These are phyloP conservation scores for Arrhamphus sclerolepis DNA, from an alignment of 2,797 vertebrate genomes.

Conservation along the genomic window DNA sequence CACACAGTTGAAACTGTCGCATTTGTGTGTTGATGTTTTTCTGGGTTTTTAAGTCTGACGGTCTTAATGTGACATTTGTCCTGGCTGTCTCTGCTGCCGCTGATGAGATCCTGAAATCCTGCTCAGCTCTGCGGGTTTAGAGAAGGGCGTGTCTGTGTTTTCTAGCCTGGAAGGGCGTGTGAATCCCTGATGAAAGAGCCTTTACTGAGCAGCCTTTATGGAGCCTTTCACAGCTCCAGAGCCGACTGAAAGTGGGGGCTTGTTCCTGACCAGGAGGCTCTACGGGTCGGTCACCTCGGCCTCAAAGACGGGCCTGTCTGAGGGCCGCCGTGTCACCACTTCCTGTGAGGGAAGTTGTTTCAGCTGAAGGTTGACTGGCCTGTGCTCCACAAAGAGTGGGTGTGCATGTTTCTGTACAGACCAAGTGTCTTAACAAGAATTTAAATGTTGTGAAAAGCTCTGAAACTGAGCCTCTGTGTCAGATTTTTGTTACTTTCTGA, in stretches of 20 bases:
- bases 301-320: slow-evolving; percentile 67
- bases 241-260: slow-evolving; percentile 57
- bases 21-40: slow-evolving; percentile 11
- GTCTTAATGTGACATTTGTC: slow-evolving; percentile 4
- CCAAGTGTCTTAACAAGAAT: slow-evolving; percentile 10
- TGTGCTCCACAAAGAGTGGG: slow-evolving; percentile 23
- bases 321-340: slow-evolving; percentile 58
- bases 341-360: slow-evolving; percentile 74
- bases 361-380: slow-evolving; percentile 54
- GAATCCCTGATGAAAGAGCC: slow-evolving; percentile 60
- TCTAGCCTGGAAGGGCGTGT: slow-evolving; percentile 51
- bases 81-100: slow-evolving; percentile 1
- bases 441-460: slow-evolving; percentile 7
- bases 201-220: slow-evolving; percentile 63
- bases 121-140: slow-evolving; percentile 39
- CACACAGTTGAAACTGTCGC: slow-evolving; percentile 6
- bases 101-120: slow-evolving; percentile 19
- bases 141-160: slow-evolving; percentile 71
- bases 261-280: slow-evolving; percentile 56
- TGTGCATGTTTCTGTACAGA: slow-evolving; percentile 14
- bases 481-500: neutral
- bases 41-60: neutral
- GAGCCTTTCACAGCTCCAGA: slow-evolving; percentile 62
- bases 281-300: slow-evolving; percentile 21
- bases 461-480: neutral